These are phyloP conservation scores for Myiothlypis chrysogaster DNA, from an alignment of 2,797 vertebrate species.

Conservation along the genomic window DNA sequence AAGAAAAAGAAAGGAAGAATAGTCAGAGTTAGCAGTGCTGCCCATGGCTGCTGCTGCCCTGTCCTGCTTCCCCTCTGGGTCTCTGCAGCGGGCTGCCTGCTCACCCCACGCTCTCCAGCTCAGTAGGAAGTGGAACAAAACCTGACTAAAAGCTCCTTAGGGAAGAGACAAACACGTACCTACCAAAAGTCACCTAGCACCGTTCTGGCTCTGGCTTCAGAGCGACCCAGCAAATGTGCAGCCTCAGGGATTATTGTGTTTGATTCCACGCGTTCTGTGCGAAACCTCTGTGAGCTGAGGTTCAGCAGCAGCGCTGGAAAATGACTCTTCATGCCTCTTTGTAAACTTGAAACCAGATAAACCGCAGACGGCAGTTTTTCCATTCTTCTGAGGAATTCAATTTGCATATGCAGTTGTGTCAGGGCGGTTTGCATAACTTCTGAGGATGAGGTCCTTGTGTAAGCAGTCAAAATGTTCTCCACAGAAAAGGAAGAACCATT, in stretches of 20 bases:
- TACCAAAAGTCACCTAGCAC: neutral
- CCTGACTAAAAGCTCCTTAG: neutral
- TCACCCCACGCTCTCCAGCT: fast-evolving
- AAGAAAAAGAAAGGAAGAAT: neutral
- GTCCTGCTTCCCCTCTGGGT: neutral
- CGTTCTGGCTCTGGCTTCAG: fast-evolving
- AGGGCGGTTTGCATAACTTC: slow-evolving; percentile 45
- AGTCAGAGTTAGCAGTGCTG: neutral
- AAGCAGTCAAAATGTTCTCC: neutral
- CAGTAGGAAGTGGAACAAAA: neutral
- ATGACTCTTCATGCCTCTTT: neutral
- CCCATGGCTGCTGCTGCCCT: neutral
- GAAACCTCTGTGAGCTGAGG: neutral
- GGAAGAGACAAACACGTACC: fast-evolving
- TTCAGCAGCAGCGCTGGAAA: slow-evolving; percentile 20
- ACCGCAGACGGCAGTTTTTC: slow-evolving; percentile 79
- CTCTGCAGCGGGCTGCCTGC: neutral
- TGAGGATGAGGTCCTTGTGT: slow-evolving; percentile 4
- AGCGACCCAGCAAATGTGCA: fast-evolving
- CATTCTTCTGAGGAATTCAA: slow-evolving; percentile 73
- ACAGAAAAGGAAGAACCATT: neutral
- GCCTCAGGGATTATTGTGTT: neutral
- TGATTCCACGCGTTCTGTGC: neutral
- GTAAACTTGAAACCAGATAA: slow-evolving; percentile 73
- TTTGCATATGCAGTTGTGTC: slow-evolving; percentile 57